Percentiles rank a stretch among this genome's conserved stretches.
phyloP scores from a whole-genome alignment of 2,113 vertebrate species.

The Lipophrys pholis region DNA sequence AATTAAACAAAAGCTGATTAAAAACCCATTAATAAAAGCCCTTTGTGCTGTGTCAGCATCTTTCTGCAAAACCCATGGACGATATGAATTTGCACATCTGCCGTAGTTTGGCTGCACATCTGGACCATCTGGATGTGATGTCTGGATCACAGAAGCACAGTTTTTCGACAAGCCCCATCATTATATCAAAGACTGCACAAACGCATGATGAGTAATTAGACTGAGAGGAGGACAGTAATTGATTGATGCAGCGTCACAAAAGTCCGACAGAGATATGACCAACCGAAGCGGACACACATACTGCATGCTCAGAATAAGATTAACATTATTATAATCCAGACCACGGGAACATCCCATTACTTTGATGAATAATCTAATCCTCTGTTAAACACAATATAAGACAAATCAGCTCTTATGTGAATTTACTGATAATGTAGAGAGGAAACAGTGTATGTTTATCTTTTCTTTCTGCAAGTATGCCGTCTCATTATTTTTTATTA shows the following conservation, averaged over 20 bases:
- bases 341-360: conserved; percentile 62
- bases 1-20: conserved; percentile 15
- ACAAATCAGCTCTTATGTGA: conserved; percentile 25
- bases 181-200: conserved; percentile 39
- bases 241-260: conserved; percentile 8
- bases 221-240: conserved; percentile 10
- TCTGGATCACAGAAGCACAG: not conserved
- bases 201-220: conserved; percentile 24
- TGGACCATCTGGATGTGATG: conserved; percentile 29
- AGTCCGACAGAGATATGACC: not conserved
- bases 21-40: conserved; percentile 28
- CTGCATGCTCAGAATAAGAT: conserved; percentile 43
- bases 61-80: conserved; percentile 32
- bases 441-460: conserved; percentile 11
- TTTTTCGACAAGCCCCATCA: conserved; percentile 2
- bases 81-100: conserved; percentile 36
- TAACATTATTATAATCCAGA: conserved; percentile 64
- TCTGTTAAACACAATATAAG: not conserved
- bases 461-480: not conserved
- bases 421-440: conserved; percentile 28
- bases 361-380: conserved; percentile 46
- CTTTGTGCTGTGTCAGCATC: conserved; percentile 24
- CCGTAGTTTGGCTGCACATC: conserved; percentile 21
- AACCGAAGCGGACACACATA: conserved; percentile 23
- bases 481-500: conserved; percentile 3